Evolutionary conservation across 2,113 vertebrate genomes (phyloP), one percentile per base, ranked within the genome.

Genomic region (Coreoperca whiteheadi): DNA sequence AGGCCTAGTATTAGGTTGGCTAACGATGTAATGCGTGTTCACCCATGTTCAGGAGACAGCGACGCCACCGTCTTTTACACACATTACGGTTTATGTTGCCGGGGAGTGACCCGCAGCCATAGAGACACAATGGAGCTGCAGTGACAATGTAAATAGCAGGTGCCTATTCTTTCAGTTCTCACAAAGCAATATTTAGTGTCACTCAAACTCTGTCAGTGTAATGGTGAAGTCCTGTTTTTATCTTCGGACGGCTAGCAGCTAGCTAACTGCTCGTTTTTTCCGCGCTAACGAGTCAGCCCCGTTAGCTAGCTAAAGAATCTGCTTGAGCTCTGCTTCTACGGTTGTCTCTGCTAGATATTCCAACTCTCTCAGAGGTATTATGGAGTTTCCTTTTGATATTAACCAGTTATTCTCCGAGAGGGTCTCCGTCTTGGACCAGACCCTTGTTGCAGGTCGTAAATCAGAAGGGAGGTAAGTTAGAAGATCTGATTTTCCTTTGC

Each of bases 361-460:
- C 10, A 46, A 63, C 64, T 46, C 20, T n/a, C 25, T 37, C 3
- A 79, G 8, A 14, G 51, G 3, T 30, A 92, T 88, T 12, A 96
- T 96, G 95, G 95, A 96, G 72, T 95, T 95, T 83, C 85, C 91
- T 32, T 95, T 94, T 88, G 93, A 95, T 68, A 80, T 96, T 14
- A 94, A 95, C 78, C 91, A 86, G 5, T 70, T 95, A 21, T 95
- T 96, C 65, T 73, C 91, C 0, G 95, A 96, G 60, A 92, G 92
- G 54, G 87, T 96, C 77, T 90, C 95, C 8, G 30, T 95, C 23
- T 76, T 96, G 90, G 95, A 96, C 87, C 92, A 95, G 1, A 92
- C 60, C 78, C 80, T 96, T 51, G 79, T 70, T 70, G 85, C 89
- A 37, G 90, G 87, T 72, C 90, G 84, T 34, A 91, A 76, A 86